Evolutionary conservation across 2,888 invertebrate species (phyloP), one percentile per base, ranked within the genome.

Genomic region (Zele albiditarsus): DNA sequence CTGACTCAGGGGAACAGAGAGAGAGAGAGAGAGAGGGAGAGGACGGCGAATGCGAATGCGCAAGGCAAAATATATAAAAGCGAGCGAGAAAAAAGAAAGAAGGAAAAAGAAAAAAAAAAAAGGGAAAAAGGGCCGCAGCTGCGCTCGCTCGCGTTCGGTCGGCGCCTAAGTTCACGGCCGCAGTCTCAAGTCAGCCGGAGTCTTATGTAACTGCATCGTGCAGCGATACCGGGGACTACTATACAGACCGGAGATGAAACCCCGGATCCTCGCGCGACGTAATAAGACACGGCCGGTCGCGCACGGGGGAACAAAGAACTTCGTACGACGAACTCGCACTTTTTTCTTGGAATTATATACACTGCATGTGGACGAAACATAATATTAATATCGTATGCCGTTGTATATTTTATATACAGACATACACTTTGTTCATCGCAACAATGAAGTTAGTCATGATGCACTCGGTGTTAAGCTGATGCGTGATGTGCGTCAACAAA

Each of bases 81-180:
- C 42, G 68, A 58, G 27, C 42, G 27, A 68, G 42, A 73, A 70
- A 67, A 72, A 71, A 73, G 74, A 66, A 63, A 76, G 57, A 53
- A 23, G 71, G 27, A 69, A 79, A 76, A 46, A 67, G 76, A 28
- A 3, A 67, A 27, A 38, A 58, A 63, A 53, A 70, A 71, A 69
- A 62, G 63, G 65, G 63, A 67, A 65, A 79, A 75, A 79, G 73
- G 73, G 77, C 79, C 79, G 80, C 82, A 81, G 83, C 76, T 70
- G 77, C 81, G 82, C 70, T 76, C 60, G 73, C 68, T 74, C 71
- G 80, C 83, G 83, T 83, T 83, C 83, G 82, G 80, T 82, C 83
- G 84, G 80, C 81, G 83, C 71, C 83, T 88, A 89, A 89, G 88
- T 89, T 89, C 89, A 89, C 85, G 88, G 89, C 87, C 88, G 53